Percentiles rank a stretch among this genome's conserved stretches.
Evolutionary conservation across 2,797 vertebrate genomes (phyloP).

Genomic region (Myripristis murdjan): DNA sequence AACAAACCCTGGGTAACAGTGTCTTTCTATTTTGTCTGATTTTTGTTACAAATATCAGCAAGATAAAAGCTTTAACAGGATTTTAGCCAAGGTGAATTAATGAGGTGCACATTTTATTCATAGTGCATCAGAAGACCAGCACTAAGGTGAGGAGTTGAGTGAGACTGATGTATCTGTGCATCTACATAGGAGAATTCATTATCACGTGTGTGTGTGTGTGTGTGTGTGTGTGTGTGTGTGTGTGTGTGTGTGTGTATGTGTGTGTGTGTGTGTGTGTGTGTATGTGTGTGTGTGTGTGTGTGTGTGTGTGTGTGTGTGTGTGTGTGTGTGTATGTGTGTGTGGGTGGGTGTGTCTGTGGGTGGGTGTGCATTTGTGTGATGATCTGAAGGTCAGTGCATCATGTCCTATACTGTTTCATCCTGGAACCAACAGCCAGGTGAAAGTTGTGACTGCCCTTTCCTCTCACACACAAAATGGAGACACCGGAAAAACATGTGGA

Average conservation of each 20-base stretch:
- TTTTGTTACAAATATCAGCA: background rate
- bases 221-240: background rate
- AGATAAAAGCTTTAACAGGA: background rate
- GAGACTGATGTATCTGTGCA: background rate
- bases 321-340: no score
- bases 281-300: no score
- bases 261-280: no score
- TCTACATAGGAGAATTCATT: constrained; percentile 21
- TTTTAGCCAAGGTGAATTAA: constrained; percentile 5
- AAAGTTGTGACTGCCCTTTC: constrained; percentile 22
- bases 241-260: constrained; percentile 6
- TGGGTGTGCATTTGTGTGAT: background rate
- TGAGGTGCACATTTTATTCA: constrained; percentile 10
- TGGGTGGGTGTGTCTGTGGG: no score
- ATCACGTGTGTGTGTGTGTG: background rate
- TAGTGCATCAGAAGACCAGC: background rate
- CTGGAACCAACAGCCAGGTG: constrained; percentile 18
- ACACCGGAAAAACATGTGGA: background rate
- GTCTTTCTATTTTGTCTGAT: constrained; percentile 1
- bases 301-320: no score
- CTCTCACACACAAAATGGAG: constrained; percentile 27
- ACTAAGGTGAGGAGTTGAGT: background rate
- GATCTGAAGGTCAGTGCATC: constrained; percentile 61
- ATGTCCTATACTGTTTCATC: constrained; percentile 45
- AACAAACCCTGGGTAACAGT: background rate